These are phyloP conservation scores for Nyctibius bracteatus DNA, from an alignment of 2,113 vertebrate species.

Conservation along the genomic window DNA sequence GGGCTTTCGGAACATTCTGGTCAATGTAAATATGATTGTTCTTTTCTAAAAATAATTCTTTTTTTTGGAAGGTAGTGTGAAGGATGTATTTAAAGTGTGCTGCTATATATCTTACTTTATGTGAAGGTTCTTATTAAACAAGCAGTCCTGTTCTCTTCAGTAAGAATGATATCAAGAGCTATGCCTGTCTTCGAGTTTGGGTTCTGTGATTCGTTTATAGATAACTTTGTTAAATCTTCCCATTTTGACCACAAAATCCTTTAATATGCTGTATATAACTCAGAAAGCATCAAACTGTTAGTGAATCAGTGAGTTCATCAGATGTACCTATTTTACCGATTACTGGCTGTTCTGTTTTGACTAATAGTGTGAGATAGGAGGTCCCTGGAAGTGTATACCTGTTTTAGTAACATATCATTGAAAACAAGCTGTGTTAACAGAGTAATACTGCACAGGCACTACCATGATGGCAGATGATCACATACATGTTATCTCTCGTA, in stretches of 20 bases:
- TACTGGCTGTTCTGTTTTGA: neutral
- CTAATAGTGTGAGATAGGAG: neutral
- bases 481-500: slow-evolving; percentile 36
- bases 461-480: neutral
- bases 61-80: neutral
- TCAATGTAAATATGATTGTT: neutral
- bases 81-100: neutral
- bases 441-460: neutral
- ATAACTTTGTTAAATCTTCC: neutral
- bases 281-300: neutral
- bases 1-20: neutral
- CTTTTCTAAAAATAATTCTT: neutral
- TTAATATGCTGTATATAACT: neutral
- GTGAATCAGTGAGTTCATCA: neutral
- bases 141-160: neutral
- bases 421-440: neutral
- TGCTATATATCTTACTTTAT: neutral
- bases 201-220: neutral
- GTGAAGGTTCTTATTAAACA: neutral
- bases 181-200: neutral
- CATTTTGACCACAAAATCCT: neutral
- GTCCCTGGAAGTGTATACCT: neutral
- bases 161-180: neutral
- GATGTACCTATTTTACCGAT: neutral
- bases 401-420: neutral